These are phyloP conservation scores for Papilio polytes DNA, from an alignment of 1,140 invertebrate genomes.

Conservation along the genomic window DNA sequence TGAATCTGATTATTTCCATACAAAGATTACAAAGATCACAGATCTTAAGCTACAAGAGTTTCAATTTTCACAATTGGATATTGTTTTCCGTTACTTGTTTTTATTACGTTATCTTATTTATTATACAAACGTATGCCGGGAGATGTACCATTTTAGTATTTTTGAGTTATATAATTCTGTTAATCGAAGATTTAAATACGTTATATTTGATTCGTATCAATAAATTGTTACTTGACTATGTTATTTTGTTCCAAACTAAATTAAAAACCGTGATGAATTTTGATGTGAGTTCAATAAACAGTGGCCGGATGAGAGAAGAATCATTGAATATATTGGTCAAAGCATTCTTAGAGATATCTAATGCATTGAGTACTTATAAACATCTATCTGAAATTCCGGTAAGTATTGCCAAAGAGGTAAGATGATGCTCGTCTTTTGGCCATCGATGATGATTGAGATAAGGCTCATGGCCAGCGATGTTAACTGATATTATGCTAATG, in stretches of 20 bases:
- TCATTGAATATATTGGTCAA: not conserved
- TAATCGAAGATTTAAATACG: not conserved
- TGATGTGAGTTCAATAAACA: not conserved
- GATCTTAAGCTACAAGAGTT: not conserved
- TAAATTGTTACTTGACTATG: not conserved
- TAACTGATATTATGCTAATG: too few species aligned
- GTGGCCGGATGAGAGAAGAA: not conserved
- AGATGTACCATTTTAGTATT: not conserved
- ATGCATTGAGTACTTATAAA: not conserved
- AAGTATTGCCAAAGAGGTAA: not conserved
- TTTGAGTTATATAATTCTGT: not conserved
- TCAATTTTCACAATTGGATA: not conserved
- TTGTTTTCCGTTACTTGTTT: not conserved
- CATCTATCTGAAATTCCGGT: not conserved
- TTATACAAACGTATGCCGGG: not conserved
- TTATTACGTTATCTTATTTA: not conserved
- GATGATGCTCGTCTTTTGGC: too few species aligned
- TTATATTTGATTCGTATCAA: not conserved
- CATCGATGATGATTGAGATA: too few species aligned
- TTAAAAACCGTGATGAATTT: not conserved
- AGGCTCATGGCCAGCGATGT: too few species aligned
- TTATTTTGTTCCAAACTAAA: not conserved
- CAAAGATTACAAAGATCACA: not conserved
- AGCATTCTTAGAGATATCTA: not conserved
- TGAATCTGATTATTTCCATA: slow-evolving; percentile 6